Evolutionary conservation across 2,113 vertebrate genomes (phyloP).

Genomic region (Thamnophis sirtalis): DNA sequence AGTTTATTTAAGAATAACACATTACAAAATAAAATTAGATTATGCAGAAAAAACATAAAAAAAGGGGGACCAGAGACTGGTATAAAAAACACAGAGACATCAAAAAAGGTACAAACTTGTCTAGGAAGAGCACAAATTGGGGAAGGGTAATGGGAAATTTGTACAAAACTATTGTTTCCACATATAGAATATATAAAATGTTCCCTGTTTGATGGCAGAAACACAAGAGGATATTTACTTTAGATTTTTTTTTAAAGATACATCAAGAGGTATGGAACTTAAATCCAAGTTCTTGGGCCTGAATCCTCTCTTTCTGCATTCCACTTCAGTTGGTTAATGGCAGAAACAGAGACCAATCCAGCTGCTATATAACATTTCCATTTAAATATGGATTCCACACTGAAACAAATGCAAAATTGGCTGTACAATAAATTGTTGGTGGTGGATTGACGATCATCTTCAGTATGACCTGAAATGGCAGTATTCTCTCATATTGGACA

Average conservation of each 20-base stretch:
- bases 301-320: neutral
- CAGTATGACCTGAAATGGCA: fast-evolving
- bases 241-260: slow-evolving; percentile 1
- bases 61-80: slow-evolving; percentile 29
- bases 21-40: slow-evolving; percentile 25
- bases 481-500: neutral
- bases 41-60: slow-evolving; percentile 50
- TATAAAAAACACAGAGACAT: slow-evolving; percentile 47
- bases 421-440: neutral
- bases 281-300: neutral
- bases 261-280: neutral
- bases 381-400: neutral
- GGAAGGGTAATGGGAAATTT: neutral
- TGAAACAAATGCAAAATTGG: neutral
- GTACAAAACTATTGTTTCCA: slow-evolving; percentile 56
- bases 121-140: slow-evolving; percentile 10
- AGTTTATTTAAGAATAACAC: neutral
- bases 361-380: neutral
- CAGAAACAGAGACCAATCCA: neutral
- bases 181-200: slow-evolving; percentile 51
- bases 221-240: slow-evolving; percentile 23
- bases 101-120: slow-evolving; percentile 21
- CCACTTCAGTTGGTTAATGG: neutral
- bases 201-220: slow-evolving; percentile 29
- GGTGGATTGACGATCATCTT: neutral